Evolutionary conservation across 2,113 vertebrate species (phyloP).

Genomic region (Poecilia latipinna): DNA sequence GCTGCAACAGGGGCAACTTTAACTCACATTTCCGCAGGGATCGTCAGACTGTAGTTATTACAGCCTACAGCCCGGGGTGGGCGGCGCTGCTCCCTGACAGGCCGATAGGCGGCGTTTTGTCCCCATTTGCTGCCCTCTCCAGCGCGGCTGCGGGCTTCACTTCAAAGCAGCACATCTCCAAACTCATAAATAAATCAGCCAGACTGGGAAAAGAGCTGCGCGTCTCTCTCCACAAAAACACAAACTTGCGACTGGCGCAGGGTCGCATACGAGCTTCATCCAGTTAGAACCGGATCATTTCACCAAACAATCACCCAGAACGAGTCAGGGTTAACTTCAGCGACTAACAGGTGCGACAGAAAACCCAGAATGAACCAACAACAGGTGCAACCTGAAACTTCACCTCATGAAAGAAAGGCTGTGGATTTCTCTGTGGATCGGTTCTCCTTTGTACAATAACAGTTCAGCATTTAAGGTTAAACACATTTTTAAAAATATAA

Average conservation of each 20-base stretch:
- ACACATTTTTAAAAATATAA: too few relatives aligned
- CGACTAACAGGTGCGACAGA: too few relatives aligned
- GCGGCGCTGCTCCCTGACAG: slow-evolving; percentile 18
- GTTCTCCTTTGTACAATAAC: too few relatives aligned
- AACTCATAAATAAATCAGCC: slow-evolving; percentile 72
- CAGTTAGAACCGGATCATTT: neutral
- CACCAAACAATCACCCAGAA: neutral
- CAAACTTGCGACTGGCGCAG: neutral
- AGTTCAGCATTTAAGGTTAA: too few relatives aligned
- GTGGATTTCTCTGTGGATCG: too few relatives aligned
- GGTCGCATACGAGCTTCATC: neutral
- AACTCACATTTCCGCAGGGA: neutral
- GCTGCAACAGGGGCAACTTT: neutral
- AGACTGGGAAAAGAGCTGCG: slow-evolving; percentile 10
- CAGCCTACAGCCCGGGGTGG: neutral
- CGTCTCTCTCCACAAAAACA: slow-evolving; percentile 33
- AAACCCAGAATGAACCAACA: neutral
- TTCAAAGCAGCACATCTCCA: slow-evolving; percentile 66
- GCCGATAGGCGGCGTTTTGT: slow-evolving; percentile 71
- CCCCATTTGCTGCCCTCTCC: slow-evolving; percentile 52
- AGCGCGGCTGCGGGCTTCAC: slow-evolving; percentile 46
- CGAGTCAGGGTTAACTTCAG: neutral
- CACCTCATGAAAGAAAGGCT: too few relatives aligned
- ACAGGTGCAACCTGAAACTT: neutral
- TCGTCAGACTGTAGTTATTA: slow-evolving; percentile 2